A percentile compares a stretch with the other conserved stretches of the same genome.
Evolutionary conservation across 2,888 invertebrate genomes (phyloP).

Genomic region (Drosophila nigritarsus): DNA sequence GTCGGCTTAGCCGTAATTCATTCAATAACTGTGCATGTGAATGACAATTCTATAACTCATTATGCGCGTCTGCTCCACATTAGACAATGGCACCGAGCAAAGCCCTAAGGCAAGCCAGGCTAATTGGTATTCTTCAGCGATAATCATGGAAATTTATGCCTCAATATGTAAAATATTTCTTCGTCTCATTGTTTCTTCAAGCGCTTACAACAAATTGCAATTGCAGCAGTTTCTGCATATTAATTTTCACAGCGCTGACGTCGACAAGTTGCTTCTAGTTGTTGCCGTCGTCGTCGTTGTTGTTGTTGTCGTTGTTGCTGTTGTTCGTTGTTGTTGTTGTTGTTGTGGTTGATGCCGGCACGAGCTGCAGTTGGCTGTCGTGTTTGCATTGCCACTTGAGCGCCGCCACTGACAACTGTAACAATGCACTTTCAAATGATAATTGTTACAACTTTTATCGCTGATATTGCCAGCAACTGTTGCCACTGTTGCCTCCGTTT

Average conservation of each 20-base stretch:
- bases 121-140: constrained; percentile 70
- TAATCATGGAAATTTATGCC: constrained; percentile 73
- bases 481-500: constrained; percentile 39
- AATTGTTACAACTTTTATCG: constrained; percentile 80
- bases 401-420: constrained; percentile 69
- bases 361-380: constrained; percentile 52
- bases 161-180: constrained; percentile 72
- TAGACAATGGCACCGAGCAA: constrained; percentile 50
- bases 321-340: constrained; percentile 26
- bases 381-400: constrained; percentile 56
- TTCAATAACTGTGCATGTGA: constrained; percentile 45
- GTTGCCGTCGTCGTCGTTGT: background rate
- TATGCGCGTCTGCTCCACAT: constrained; percentile 67
- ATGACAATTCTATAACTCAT: constrained; percentile 73
- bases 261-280: constrained; percentile 37
- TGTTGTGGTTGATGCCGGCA: constrained; percentile 49
- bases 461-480: constrained; percentile 73
- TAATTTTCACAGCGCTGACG: constrained; percentile 64
- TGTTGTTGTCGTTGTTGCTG: background rate
- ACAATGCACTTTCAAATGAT: constrained; percentile 81
- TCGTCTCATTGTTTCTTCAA: constrained; percentile 70
- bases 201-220: constrained; percentile 72
- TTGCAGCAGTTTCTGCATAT: constrained; percentile 77
- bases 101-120: constrained; percentile 24
- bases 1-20: constrained; percentile 49